These are phyloP conservation scores for Hassar affinis DNA, from an alignment of 2,113 vertebrate species.

Conservation along the genomic window DNA sequence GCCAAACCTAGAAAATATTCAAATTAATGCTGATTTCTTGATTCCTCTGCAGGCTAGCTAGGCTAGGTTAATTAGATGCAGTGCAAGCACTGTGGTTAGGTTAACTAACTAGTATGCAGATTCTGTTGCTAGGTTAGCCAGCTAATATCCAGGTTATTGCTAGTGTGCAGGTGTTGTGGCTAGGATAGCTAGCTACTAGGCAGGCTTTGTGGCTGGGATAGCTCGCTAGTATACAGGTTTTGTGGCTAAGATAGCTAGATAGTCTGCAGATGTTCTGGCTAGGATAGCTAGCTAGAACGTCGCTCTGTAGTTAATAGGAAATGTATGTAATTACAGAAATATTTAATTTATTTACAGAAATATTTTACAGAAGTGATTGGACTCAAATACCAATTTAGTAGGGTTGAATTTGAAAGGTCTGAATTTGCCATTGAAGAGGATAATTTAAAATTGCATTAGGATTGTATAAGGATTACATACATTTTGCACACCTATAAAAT, in stretches of 20 bases:
- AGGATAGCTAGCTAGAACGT: neutral
- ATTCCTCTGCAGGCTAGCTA: neutral
- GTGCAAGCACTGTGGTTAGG: neutral
- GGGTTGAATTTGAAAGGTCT: neutral
- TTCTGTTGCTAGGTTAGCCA: neutral
- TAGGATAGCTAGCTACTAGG: neutral
- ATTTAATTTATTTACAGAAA: neutral
- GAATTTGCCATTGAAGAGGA: neutral
- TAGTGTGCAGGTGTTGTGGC: neutral
- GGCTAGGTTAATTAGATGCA: too few species aligned
- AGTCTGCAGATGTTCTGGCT: neutral
- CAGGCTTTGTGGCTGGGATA: neutral
- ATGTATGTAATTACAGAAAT: neutral
- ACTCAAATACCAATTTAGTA: neutral
- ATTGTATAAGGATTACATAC: neutral
- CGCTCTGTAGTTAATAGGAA: too few species aligned
- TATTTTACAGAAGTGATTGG: neutral
- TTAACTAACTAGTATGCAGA: neutral
- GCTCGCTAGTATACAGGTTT: too few species aligned
- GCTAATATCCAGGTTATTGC: too few species aligned
- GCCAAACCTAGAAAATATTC: neutral
- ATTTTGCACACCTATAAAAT: neutral
- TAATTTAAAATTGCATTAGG: neutral
- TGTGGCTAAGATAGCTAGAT: neutral
- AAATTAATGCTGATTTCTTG: neutral